Evolutionary conservation across 2,797 vertebrate genomes (phyloP), one percentile per base, ranked within the genome.

Genomic region (Hypotaenidia okinawae): DNA sequence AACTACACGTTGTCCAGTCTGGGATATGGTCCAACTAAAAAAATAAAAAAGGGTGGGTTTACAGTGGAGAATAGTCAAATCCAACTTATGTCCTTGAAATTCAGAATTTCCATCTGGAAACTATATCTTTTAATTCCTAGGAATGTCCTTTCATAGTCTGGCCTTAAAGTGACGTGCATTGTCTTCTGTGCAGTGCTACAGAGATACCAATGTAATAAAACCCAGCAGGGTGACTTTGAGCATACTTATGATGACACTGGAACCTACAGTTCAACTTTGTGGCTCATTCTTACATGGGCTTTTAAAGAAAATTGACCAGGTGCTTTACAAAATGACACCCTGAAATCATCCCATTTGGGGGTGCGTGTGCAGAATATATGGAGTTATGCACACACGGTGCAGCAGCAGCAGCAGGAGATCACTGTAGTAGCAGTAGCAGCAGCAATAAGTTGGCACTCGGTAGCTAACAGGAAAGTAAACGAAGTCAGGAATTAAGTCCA

Each of bases 381-480:
- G 51, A 88, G 73, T 25, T 57, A 41, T 2, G 0, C 12, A 13
- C 1, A 0, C 49, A 61, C 6, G 1, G 21, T 11, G 1, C 13
- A 88, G 55, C 70, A 45, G 55, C 70, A 41, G 39, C 43, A 76
- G 82, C 58, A 84, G 90, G 47, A 81, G 28, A 64, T 58, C 28
- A 6, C 5, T 22, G 62, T 19, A 64, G 73, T 13, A 89, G 69
- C 83, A 87, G 81, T 67, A 89, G 63, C 87, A 93, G 73, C 62
- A 95, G 90, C 88, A 94, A 28, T 63, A 84, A 76, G 41, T 11
- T 96, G 91, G 84, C 74, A 80, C 55, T 88, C 0, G 0, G 18
- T 47, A 94, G 79, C 85, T 87, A 92, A 88, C 52, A 76, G 90
- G 58, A 97, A 96, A 97, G 84, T 92, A 96, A 95, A 92, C 30